Base-by-base conservation (phyloP, 1,140 invertebrate species). In the Papilio dardanus region DNA sequence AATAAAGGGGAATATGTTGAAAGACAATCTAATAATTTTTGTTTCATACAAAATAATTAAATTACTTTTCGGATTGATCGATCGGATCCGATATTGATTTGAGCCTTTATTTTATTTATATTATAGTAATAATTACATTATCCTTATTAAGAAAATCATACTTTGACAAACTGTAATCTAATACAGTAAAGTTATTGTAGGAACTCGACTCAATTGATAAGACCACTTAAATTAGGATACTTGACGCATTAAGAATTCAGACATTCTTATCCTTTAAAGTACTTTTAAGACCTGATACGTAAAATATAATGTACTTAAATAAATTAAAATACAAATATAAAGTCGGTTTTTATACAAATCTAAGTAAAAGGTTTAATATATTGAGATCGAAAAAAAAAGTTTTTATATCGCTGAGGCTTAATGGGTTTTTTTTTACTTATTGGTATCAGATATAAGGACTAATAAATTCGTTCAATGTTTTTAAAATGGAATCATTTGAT, bases 401-500 rank as follows among this genome's bases (percentile, higher is more conserved):
- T n/a, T 46, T 46, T 0, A 19, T 2, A 16, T 46, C 42, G 16
- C n/a, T 4, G 16, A 46, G 2, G 19, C 42, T 4, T 46, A 46
- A 46, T 46, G 16, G 6, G 5, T 7, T 46, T 19, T 46, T 46
- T 46, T 46, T 37, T 46, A n/a, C 16, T 46, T 46, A 6, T 46
- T 46, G 16, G 42, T 46, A 46, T 1, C 42, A n/a, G 19, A 46
- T 19, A 19, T 46, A 46, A 46, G 16, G 5, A 6, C n/a, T 0
- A 46, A 46, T 46, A 46, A 46, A 46, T 46, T 46, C 42, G n/a
- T 37, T 37, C n/a, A n/a, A n/a, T n/a, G n/a, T n/a, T n/a, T n/a
- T n/a, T n/a, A n/a, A n/a, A n/a, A n/a, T n/a, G n/a, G n/a, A n/a
- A n/a, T n/a, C n/a, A n/a, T n/a, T n/a, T n/a, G n/a, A n/a, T n/a